Evolutionary conservation across 2,888 invertebrate genomes (phyloP), one percentile per base, ranked within the genome.

Genomic region (Monoplex corrugatus): DNA sequence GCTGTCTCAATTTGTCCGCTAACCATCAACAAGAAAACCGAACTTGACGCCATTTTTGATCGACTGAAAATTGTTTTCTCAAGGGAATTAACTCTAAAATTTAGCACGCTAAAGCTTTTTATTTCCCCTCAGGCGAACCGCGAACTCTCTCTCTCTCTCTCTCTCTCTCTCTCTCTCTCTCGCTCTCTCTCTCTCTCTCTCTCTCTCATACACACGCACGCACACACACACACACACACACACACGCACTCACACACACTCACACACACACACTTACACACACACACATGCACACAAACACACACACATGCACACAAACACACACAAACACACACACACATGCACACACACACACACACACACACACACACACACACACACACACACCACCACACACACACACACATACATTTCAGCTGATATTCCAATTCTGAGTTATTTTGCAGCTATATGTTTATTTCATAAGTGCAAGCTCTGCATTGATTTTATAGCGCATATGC

Each of bases 1-100:
- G 93, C 95, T 84, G 94, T 93, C 91, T 95, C 95, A 80, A 95
- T 95, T 93, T 95, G 95, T 87, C 95, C 95, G 82, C 93, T 93
- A 44, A 94, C 94, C 94, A 95, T 95, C 68, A 95, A 89, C 87
- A 95, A 89, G 93, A 95, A 95, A 44, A 95, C 95, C 45, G 95
- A 94, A 91, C 91, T 92, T 63, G 94, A 87, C 91, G 94, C 93
- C 94, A 94, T 94, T 89, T 93, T 94, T 72, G 10, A 16, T 50
- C 35, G 23, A 19, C 19, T 19, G 50, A 13, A 19, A 50, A 10
- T 50, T 50, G 19, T 45, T 43, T 32, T 10, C 40, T 32, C 82
- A 83, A 83, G 82, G 45, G 82, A 16, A 13, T 44, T 28, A 83
- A 83, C 40, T 83, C 44, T n/a, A 28, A 23, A n/a, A 45, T 1